Conservation (phyloP, 2,797 vertebrate species). For the Remorina albescens region DNA sequence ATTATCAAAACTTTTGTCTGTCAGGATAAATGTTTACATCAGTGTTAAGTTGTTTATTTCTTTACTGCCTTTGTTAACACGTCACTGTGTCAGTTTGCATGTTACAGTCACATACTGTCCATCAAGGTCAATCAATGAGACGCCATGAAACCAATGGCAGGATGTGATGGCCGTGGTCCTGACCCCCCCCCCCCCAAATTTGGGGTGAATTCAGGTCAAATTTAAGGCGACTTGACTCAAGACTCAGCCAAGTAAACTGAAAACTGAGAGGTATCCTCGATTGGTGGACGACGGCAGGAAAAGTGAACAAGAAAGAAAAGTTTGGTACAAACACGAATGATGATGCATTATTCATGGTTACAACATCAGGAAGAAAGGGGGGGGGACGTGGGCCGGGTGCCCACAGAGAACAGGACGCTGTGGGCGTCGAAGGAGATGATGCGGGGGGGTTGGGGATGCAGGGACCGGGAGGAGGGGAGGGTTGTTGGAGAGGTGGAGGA, state of each 20-base stretch:
- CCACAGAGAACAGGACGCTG: slow-evolving; percentile 41
- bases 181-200: neutral
- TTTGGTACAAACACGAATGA: slow-evolving; percentile 35
- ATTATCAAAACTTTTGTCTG: neutral
- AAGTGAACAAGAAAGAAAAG: slow-evolving; percentile 23
- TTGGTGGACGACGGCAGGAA: neutral
- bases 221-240: neutral
- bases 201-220: neutral
- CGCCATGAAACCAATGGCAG: neutral
- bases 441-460: slow-evolving; percentile 15
- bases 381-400: slow-evolving; percentile 36
- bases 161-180: neutral
- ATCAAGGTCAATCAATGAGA: neutral
- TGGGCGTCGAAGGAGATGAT: slow-evolving; percentile 51
- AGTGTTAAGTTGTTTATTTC: too few relatives aligned
- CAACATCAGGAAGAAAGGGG: slow-evolving; percentile 35
- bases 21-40: too few relatives aligned
- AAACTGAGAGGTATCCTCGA: neutral
- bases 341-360: slow-evolving; percentile 55
- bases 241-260: neutral
- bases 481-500: slow-evolving; percentile 37
- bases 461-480: slow-evolving; percentile 5
- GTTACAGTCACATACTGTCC: neutral
- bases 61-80: neutral
- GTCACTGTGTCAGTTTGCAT: neutral